phyloP scores from a whole-genome alignment of 2,888 invertebrate species.

The Tachina fera region DNA sequence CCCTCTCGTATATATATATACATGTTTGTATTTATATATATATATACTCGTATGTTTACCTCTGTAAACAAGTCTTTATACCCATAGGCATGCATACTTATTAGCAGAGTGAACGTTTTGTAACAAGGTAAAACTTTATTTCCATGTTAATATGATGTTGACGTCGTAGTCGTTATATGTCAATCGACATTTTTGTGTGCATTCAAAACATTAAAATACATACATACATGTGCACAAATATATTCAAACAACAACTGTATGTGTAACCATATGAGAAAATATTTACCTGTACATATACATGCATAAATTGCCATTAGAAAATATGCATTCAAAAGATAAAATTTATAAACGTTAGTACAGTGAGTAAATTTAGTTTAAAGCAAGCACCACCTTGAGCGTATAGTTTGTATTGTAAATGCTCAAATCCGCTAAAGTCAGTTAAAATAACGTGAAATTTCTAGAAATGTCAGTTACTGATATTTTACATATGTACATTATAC shows the following conservation, averaged over 20 bases:
- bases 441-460: no score
- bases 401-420: no score
- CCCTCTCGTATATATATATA: no score
- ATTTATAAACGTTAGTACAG: conserved; percentile 33
- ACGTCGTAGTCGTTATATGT: conserved; percentile 51
- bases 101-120: conserved; percentile 49
- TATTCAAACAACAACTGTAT: not conserved
- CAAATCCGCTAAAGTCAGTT: no score
- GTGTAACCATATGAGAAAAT: not conserved
- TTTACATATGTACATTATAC: no score
- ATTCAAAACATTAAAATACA: not conserved
- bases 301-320: not conserved
- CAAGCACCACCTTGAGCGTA: no score
- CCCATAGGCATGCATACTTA: conserved; percentile 53
- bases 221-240: conserved; percentile 15
- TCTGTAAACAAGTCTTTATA: conserved; percentile 39
- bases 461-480: no score
- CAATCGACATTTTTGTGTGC: conserved; percentile 53
- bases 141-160: conserved; percentile 47
- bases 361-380: not conserved
- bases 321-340: conserved; percentile 56
- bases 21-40: no score
- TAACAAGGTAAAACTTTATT: conserved; percentile 63
- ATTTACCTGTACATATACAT: conserved; percentile 22
- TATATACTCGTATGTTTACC: no score